Evolutionary conservation across 1,140 invertebrate genomes (phyloP).

Genomic region (Heliothis subflexa): DNA sequence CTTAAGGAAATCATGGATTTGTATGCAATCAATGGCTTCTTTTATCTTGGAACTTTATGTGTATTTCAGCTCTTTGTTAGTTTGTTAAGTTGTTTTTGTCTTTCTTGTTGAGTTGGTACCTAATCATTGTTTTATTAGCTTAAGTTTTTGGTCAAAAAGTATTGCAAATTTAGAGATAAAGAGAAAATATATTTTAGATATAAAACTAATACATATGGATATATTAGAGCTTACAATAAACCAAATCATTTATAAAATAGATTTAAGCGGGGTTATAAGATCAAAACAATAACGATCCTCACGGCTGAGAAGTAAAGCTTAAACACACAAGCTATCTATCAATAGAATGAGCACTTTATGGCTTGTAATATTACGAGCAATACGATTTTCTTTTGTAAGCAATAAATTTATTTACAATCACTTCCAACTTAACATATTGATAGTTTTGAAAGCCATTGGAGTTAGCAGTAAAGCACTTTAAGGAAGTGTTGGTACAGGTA

Average conservation of each 20-base stretch:
- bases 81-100: too few species aligned
- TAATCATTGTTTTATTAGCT: too few species aligned
- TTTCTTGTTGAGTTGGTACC: too few species aligned
- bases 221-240: background rate
- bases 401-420: conserved; percentile 45
- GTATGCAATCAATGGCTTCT: background rate
- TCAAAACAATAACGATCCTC: conserved; percentile 24
- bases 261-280: conserved; percentile 18
- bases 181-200: background rate
- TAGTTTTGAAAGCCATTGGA: conserved; percentile 29
- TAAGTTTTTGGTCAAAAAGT: too few species aligned
- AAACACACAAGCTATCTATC: conserved; percentile 15
- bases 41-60: background rate
- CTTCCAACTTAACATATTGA: conserved; percentile 46
- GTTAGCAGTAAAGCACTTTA: conserved; percentile 29
- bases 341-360: conserved; percentile 25
- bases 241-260: background rate
- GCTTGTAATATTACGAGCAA: conserved; percentile 34
- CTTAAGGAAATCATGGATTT: conserved; percentile 8
- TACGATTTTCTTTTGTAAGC: conserved; percentile 42
- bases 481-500: conserved; percentile 15
- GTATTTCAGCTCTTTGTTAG: too few species aligned
- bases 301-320: background rate
- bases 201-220: background rate
- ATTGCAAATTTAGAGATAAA: too few species aligned